Conservation (phyloP, 2,888 invertebrate species). For the Ptychoptera albimana region DNA sequence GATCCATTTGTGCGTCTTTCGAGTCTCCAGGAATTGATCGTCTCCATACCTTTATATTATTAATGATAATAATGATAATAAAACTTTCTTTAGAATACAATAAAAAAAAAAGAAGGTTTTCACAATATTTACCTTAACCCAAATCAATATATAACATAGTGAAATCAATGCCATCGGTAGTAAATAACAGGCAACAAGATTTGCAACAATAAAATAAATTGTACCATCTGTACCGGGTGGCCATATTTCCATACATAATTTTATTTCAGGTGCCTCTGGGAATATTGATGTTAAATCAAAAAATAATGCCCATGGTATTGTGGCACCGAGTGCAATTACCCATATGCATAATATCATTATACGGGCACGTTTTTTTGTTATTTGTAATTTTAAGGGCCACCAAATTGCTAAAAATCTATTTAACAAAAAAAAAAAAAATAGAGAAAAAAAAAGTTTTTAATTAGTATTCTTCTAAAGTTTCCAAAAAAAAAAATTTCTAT, state of each 20-base stretch:
- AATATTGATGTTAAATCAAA: slow-evolving; percentile 66
- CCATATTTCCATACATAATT: slow-evolving; percentile 72
- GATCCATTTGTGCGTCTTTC: slow-evolving; percentile 79
- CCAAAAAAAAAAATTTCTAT: too few relatives aligned
- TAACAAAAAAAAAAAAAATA: slow-evolving; percentile 25
- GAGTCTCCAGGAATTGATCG: slow-evolving; percentile 81
- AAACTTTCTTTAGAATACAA: background rate
- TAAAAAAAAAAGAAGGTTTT: slow-evolving; percentile 13
- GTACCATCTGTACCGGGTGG: slow-evolving; percentile 67
- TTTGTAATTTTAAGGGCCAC: slow-evolving; percentile 84
- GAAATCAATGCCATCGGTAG: slow-evolving; percentile 82
- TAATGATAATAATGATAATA: slow-evolving; percentile 5
- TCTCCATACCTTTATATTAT: slow-evolving; percentile 45
- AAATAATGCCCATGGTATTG: slow-evolving; percentile 81
- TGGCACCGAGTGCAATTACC: slow-evolving; percentile 70
- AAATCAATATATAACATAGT: slow-evolving; percentile 82
- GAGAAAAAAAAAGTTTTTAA: background rate
- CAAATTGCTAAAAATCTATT: slow-evolving; percentile 90
- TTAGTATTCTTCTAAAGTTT: background rate
- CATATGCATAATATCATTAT: slow-evolving; percentile 81
- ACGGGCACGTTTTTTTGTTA: slow-evolving; percentile 74
- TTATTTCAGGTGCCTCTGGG: slow-evolving; percentile 57
- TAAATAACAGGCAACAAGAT: slow-evolving; percentile 79
- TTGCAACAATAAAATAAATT: slow-evolving; percentile 75
- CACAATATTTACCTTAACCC: slow-evolving; percentile 42